phyloP scores from a whole-genome alignment of 1,140 invertebrate genomes.

The Dolichoris vasculosae region DNA sequence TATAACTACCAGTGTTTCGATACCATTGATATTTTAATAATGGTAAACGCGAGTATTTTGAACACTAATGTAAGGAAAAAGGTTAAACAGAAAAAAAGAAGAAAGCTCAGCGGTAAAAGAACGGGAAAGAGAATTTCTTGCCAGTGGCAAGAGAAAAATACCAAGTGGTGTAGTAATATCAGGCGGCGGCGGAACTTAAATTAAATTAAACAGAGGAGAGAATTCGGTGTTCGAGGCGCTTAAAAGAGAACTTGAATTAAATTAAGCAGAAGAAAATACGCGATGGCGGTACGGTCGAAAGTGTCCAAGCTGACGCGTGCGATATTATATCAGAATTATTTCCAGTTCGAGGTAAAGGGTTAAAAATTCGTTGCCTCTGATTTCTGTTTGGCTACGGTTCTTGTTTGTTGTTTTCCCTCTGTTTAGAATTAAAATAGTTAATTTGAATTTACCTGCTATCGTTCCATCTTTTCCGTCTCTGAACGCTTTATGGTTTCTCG shows the following conservation, averaged over 20 bases:
- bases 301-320: constrained; percentile 45
- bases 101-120: not conserved
- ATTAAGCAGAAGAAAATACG: constrained; percentile 50
- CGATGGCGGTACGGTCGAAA: not conserved
- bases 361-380: not conserved
- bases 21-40: constrained; percentile 31
- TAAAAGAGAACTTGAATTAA: constrained; percentile 39
- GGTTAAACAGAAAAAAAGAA: constrained; percentile 28
- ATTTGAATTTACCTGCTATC: no score
- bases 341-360: constrained; percentile 5
- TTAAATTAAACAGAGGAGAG: constrained; percentile 37
- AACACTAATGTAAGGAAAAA: not conserved
- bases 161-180: constrained; percentile 13
- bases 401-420: no score
- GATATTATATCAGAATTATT: constrained; percentile 51
- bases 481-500: no score
- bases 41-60: not conserved
- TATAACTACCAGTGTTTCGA: not conserved
- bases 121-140: not conserved
- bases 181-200: constrained; percentile 5
- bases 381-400: not conserved
- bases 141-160: constrained; percentile 13
- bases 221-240: not conserved
- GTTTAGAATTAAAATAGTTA: no score
- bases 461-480: no score